Conservation (phyloP, 1,140 invertebrate species). For the Drosophila ambigua region DNA sequence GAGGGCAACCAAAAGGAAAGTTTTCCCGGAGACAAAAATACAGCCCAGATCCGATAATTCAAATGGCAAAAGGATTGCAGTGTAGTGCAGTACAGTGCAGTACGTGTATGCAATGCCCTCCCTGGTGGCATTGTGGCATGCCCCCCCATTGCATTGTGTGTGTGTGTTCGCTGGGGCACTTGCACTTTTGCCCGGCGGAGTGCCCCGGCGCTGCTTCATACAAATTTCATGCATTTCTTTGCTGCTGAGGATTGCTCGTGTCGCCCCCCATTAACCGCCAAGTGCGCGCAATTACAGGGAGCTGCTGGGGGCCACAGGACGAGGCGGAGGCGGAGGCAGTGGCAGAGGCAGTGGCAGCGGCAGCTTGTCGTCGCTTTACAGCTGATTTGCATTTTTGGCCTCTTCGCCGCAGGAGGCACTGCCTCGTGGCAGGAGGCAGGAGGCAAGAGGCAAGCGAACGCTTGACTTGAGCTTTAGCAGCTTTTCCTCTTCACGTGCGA, state of each 20-base stretch:
- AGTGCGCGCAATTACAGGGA: slow-evolving; percentile 73
- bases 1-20: too few relatives aligned
- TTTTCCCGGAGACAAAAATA: too few relatives aligned
- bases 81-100: background rate
- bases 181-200: slow-evolving; percentile 63
- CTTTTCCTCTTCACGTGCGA: slow-evolving; percentile 57
- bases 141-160: slow-evolving; percentile 27
- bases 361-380: slow-evolving; percentile 52
- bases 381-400: slow-evolving; percentile 75
- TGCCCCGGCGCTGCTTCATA: slow-evolving; percentile 45
- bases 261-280: slow-evolving; percentile 76
- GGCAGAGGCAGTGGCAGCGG: slow-evolving; percentile 4
- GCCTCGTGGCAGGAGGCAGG: background rate
- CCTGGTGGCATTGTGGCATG: slow-evolving; percentile 5
- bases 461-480: slow-evolving; percentile 45
- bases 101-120: slow-evolving; percentile 9
- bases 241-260: slow-evolving; percentile 63
- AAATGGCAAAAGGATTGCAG: slow-evolving; percentile 2
- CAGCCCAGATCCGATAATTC: too few relatives aligned
- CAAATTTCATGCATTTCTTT: slow-evolving; percentile 80
- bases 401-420: slow-evolving; percentile 56
- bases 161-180: background rate
- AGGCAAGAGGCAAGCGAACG: slow-evolving; percentile 33
- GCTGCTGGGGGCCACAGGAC: slow-evolving; percentile 7
- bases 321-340: background rate